Conservation (phyloP, 2,113 vertebrate species). For the Chlorodrepanis virens region DNA sequence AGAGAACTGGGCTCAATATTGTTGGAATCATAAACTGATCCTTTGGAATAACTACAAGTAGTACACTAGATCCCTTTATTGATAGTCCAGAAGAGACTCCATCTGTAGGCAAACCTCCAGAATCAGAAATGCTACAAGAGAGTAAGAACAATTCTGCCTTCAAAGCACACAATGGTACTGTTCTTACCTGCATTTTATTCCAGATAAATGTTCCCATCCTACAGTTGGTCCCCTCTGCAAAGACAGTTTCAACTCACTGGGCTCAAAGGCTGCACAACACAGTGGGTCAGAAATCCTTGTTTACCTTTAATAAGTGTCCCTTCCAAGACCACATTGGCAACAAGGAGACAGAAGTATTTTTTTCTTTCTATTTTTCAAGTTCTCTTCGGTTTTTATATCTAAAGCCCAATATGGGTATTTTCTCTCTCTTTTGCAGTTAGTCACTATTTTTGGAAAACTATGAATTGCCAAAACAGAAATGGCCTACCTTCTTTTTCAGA, state of each 20-base stretch:
- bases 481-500: not conserved
- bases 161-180: not conserved
- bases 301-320: slow-evolving; percentile 29
- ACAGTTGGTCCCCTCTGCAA: not conserved
- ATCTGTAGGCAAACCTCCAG: not conserved
- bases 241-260: slow-evolving; percentile 19
- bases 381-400: not conserved
- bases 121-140: not conserved
- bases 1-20: not conserved
- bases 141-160: not conserved
- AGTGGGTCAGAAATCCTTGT: slow-evolving; percentile 37
- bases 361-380: slow-evolving; percentile 6
- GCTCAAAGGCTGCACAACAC: not conserved
- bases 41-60: not conserved
- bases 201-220: slow-evolving; percentile 15
- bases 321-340: not conserved
- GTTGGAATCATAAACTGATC: not conserved
- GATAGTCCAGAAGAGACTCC: not conserved
- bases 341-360: not conserved
- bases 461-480: not conserved
- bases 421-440: not conserved
- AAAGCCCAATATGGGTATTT: not conserved
- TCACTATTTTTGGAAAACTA: slow-evolving; percentile 9
- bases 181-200: not conserved
- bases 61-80: not conserved